Conservation (phyloP, 2,113 vertebrate species). For the Callospermophilus lateralis region DNA sequence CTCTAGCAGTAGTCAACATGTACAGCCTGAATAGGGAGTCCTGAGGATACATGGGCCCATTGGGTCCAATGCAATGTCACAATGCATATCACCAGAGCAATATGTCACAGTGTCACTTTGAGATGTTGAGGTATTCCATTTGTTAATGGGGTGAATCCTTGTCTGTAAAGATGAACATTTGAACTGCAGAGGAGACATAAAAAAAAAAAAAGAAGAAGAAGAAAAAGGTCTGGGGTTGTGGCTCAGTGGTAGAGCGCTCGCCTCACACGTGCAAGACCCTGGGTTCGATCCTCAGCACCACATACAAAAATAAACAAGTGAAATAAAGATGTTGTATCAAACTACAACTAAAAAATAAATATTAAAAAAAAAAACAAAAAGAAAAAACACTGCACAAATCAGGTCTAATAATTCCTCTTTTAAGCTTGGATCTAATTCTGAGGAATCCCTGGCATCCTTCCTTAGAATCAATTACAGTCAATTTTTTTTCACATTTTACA, state of each 20-base stretch:
- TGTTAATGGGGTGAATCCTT: not conserved
- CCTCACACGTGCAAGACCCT: too few species aligned
- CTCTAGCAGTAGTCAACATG: not conserved
- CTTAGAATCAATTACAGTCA: constrained; percentile 50
- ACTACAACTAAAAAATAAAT: too few species aligned
- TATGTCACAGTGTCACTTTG: not conserved
- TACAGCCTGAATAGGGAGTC: not conserved
- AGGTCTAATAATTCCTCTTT: constrained; percentile 36
- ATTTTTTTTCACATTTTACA: constrained; percentile 63
- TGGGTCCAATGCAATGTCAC: not conserved
- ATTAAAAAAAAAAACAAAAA: not conserved
- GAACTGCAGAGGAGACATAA: not conserved
- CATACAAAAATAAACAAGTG: too few species aligned
- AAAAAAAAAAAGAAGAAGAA: not conserved
- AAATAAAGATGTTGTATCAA: too few species aligned
- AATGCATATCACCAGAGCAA: not conserved
- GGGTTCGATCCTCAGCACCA: too few species aligned
- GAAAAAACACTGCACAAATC: not conserved
- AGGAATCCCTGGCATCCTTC: constrained; percentile 55
- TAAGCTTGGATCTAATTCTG: constrained; percentile 6
- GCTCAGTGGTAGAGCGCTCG: too few species aligned
- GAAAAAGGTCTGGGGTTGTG: not conserved
- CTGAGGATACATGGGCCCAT: not conserved
- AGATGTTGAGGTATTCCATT: not conserved
- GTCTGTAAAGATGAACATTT: not conserved